phyloP scores from a whole-genome alignment of 1,140 invertebrate species.

The Drosophila nasuta region DNA sequence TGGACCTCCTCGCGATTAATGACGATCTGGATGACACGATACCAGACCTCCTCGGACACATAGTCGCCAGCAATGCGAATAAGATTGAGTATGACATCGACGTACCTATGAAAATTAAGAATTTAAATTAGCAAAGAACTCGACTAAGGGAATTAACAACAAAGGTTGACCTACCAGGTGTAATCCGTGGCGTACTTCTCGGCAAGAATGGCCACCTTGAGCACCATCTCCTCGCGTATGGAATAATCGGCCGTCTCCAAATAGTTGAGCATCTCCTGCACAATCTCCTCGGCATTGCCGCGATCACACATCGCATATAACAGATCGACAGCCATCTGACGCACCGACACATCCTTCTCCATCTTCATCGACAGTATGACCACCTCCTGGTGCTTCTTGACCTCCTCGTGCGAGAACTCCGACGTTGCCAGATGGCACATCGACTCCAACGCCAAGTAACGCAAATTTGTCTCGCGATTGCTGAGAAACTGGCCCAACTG shows the following conservation, averaged over 20 bases:
- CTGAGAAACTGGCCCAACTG: slow-evolving; percentile 99
- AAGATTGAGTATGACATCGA: slow-evolving; percentile 99
- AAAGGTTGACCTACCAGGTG: slow-evolving; percentile 90
- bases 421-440: slow-evolving; percentile 99
- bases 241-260: slow-evolving; percentile 99
- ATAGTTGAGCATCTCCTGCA: slow-evolving; percentile 99
- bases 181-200: slow-evolving; percentile 99
- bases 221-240: slow-evolving; percentile 99
- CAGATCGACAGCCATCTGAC: slow-evolving; percentile 99
- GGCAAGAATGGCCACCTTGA: slow-evolving; percentile 99
- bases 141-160: too few species aligned
- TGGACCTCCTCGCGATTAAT: slow-evolving; percentile 99
- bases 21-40: slow-evolving; percentile 99
- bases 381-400: slow-evolving; percentile 99
- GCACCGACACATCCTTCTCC: slow-evolving; percentile 99
- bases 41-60: slow-evolving; percentile 99
- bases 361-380: slow-evolving; percentile 99
- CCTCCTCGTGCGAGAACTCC: slow-evolving; percentile 99
- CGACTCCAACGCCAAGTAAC: slow-evolving; percentile 99
- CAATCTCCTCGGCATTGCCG: slow-evolving; percentile 99
- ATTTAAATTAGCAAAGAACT: background rate
- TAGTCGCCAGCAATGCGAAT: slow-evolving; percentile 99
- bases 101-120: slow-evolving; percentile 86
- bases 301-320: slow-evolving; percentile 99
- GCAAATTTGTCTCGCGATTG: slow-evolving; percentile 98